Evolutionary conservation across 2,888 invertebrate genomes (phyloP).

Genomic region (Catocala nupta): DNA sequence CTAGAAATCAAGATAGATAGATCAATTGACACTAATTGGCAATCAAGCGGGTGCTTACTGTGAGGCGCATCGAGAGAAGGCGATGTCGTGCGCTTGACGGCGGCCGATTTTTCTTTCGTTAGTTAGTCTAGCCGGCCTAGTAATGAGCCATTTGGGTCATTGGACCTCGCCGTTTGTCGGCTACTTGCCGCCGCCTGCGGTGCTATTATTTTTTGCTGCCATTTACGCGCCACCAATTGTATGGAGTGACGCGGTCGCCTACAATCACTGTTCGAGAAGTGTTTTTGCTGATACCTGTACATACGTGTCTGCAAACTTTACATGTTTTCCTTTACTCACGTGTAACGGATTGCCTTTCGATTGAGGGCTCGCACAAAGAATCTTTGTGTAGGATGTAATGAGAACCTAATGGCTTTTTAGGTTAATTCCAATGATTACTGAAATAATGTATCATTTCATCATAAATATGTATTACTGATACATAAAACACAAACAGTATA

Average conservation of each 20-base stretch:
- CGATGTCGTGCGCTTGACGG: slow-evolving; percentile 56
- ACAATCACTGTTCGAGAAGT: slow-evolving; percentile 60
- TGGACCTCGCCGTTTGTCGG: slow-evolving; percentile 83
- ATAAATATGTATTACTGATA: too few species aligned
- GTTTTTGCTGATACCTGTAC: slow-evolving; percentile 48
- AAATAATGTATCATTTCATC: too few species aligned
- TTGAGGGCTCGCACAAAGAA: slow-evolving; percentile 55
- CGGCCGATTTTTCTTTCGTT: slow-evolving; percentile 83
- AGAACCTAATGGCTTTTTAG: slow-evolving; percentile 60
- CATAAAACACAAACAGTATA: too few species aligned
- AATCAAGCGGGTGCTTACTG: slow-evolving; percentile 38
- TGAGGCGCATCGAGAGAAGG: slow-evolving; percentile 28
- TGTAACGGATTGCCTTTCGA: slow-evolving; percentile 59
- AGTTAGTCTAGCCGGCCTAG: slow-evolving; percentile 77
- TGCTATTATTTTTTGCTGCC: slow-evolving; percentile 76
- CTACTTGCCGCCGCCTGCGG: slow-evolving; percentile 69
- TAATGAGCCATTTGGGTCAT: slow-evolving; percentile 85
- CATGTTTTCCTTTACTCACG: slow-evolving; percentile 53
- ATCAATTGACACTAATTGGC: slow-evolving; percentile 57
- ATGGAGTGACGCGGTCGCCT: slow-evolving; percentile 69
- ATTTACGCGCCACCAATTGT: slow-evolving; percentile 74
- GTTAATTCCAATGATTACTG: slow-evolving; percentile 23
- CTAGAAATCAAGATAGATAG: slow-evolving; percentile 47
- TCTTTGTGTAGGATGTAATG: slow-evolving; percentile 58
- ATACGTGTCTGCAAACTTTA: slow-evolving; percentile 51